A percentile compares a stretch with the other conserved stretches of the same genome.
Evolutionary conservation across 2,113 vertebrate genomes (phyloP).

Genomic region (Paraplagusia blochii): DNA sequence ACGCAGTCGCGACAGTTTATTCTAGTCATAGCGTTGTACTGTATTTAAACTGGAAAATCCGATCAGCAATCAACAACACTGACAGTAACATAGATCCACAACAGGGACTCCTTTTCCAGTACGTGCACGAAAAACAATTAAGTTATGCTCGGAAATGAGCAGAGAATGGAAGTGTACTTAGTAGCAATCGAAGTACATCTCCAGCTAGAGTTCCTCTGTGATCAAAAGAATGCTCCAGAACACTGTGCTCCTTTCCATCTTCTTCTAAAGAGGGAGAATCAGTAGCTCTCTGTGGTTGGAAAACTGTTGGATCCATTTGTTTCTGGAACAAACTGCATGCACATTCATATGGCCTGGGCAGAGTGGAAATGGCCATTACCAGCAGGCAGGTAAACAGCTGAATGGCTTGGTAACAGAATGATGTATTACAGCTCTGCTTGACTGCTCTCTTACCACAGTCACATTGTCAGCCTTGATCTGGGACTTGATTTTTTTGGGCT

Average conservation of each 20-base stretch:
- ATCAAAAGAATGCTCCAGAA: slow-evolving; percentile 23
- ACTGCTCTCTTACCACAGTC: slow-evolving; percentile 35
- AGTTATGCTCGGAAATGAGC: slow-evolving; percentile 20
- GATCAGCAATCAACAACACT: slow-evolving; percentile 17
- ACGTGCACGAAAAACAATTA: slow-evolving; percentile 32
- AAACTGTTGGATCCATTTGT: slow-evolving; percentile 29
- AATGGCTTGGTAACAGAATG: slow-evolving; percentile 31
- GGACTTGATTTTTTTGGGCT: neutral
- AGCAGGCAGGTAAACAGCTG: slow-evolving; percentile 33
- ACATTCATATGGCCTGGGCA: slow-evolving; percentile 24
- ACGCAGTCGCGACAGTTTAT: slow-evolving; percentile 5
- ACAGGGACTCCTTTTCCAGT: slow-evolving; percentile 22
- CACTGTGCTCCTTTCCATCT: slow-evolving; percentile 10
- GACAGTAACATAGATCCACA: slow-evolving; percentile 27
- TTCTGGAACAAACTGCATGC: slow-evolving; percentile 25
- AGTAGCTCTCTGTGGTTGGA: slow-evolving; percentile 10
- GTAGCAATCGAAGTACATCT: slow-evolving; percentile 31
- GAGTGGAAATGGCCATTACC: slow-evolving; percentile 14
- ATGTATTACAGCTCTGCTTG: slow-evolving; percentile 32
- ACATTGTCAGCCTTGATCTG: slow-evolving; percentile 30
- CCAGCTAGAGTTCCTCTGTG: slow-evolving; percentile 30
- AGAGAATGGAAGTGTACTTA: slow-evolving; percentile 27
- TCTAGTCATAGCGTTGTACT: slow-evolving; percentile 8
- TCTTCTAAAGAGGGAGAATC: neutral
- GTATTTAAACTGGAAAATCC: slow-evolving; percentile 13